phyloP scores from a whole-genome alignment of 2,888 invertebrate genomes.

The Drosophila putrida region DNA sequence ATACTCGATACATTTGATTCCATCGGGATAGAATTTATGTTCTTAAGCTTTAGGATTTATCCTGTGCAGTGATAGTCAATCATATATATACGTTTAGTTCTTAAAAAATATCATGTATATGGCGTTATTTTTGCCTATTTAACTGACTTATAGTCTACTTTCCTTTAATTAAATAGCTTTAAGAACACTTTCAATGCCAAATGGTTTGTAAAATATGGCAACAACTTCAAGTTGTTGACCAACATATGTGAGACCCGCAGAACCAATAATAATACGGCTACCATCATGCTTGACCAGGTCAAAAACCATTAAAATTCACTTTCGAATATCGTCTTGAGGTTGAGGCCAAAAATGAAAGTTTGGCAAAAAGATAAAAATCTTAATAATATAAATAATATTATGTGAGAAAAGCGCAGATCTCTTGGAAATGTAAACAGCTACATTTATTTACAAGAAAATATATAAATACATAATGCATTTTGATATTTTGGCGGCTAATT shows the following conservation, averaged over 20 bases:
- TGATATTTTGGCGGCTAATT: slow-evolving; percentile 53
- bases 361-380: slow-evolving; percentile 35
- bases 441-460: background rate
- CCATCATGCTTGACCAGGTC: slow-evolving; percentile 12
- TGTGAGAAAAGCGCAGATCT: slow-evolving; percentile 36
- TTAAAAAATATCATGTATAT: too few species aligned
- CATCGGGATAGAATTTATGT: too few species aligned
- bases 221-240: background rate
- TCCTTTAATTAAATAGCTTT: too few species aligned
- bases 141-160: too few species aligned
- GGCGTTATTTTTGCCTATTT: too few species aligned
- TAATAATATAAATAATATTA: slow-evolving; percentile 22
- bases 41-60: too few species aligned
- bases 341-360: slow-evolving; percentile 64
- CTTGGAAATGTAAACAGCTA: background rate
- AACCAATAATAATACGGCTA: slow-evolving; percentile 22
- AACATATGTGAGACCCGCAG: slow-evolving; percentile 18
- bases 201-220: slow-evolving; percentile 4
- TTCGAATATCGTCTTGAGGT: slow-evolving; percentile 53
- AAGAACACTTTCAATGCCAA: slow-evolving; percentile 37
- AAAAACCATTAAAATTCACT: slow-evolving; percentile 63
- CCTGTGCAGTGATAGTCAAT: too few species aligned
- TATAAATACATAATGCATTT: slow-evolving; percentile 21
- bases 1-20: too few species aligned
- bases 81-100: too few species aligned